Conservation (phyloP, 2,113 vertebrate genomes). For the Trogon surrucura region DNA sequence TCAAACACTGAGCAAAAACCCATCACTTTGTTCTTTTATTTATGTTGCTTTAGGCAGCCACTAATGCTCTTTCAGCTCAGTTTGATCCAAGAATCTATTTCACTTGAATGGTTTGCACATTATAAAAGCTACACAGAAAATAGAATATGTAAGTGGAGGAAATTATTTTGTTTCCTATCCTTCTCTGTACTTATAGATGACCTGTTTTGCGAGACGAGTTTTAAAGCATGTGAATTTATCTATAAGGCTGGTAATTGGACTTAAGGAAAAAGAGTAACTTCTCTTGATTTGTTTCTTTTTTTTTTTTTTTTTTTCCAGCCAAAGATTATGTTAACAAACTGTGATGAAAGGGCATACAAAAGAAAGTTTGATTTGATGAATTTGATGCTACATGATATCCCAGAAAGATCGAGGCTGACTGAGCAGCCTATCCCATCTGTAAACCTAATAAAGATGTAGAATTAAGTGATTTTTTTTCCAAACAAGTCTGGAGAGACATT, state of each 20-base stretch:
- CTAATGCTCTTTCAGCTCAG: conserved; percentile 48
- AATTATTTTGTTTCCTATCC: background rate
- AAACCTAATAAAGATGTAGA: background rate
- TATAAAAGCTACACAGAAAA: conserved; percentile 31
- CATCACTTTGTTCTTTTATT: conserved; percentile 54
- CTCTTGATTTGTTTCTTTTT: background rate
- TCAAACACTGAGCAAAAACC: background rate
- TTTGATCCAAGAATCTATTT: conserved; percentile 45
- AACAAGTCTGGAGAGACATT: background rate
- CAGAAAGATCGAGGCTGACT: background rate
- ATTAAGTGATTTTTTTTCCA: background rate
- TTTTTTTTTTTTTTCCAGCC: background rate
- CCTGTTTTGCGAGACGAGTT: background rate
- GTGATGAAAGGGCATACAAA: background rate
- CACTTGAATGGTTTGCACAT: conserved; percentile 35
- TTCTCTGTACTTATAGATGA: background rate
- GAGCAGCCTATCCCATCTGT: background rate
- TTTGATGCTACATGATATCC: background rate
- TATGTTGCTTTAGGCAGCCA: conserved; percentile 48
- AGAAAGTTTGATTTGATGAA: background rate
- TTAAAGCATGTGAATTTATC: background rate
- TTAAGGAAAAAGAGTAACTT: background rate
- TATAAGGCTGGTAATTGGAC: background rate
- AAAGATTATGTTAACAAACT: background rate
- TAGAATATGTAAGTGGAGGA: background rate